Percentiles rank a stretch among this genome's conserved stretches.
Evolutionary conservation across 2,797 vertebrate species (phyloP).

Genomic region (Falco cherrug): DNA sequence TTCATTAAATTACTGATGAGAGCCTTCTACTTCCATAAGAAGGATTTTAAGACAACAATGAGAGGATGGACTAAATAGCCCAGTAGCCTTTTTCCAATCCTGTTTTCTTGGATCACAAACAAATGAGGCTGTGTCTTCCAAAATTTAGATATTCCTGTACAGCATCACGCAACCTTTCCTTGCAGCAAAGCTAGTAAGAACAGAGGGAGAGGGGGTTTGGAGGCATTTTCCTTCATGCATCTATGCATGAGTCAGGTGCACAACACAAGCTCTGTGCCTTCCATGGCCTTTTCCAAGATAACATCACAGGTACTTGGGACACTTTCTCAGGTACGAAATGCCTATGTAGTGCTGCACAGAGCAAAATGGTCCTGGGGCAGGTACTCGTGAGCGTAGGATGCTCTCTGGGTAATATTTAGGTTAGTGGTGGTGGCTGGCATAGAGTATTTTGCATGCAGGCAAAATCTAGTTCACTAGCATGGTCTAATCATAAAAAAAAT

Average conservation of each 20-base stretch:
- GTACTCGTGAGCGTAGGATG: rapidly evolving
- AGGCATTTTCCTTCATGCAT: neutral
- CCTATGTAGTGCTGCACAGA: neutral
- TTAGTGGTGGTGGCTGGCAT: neutral
- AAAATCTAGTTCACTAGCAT: neutral
- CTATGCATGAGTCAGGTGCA: neutral
- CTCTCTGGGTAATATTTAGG: no score
- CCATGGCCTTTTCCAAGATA: neutral
- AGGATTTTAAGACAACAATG: neutral
- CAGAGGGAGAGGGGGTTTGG: rapidly evolving
- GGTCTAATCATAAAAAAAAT: neutral
- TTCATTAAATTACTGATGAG: neutral
- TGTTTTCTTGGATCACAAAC: neutral
- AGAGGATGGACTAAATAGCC: neutral
- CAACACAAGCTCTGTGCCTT: rapidly evolving
- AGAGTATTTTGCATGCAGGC: neutral
- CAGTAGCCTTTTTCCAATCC: neutral
- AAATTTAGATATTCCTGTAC: neutral
- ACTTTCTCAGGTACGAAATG: neutral
- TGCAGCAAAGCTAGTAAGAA: neutral
- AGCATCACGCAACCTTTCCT: neutral
- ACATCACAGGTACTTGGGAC: neutral
- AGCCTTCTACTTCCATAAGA: neutral
- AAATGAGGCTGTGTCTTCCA: neutral
- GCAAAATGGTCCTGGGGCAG: neutral